A percentile compares a stretch with the other conserved stretches of the same genome.
Evolutionary conservation across 2,888 invertebrate genomes (phyloP).

Genomic region (Cheilosia variabilis): DNA sequence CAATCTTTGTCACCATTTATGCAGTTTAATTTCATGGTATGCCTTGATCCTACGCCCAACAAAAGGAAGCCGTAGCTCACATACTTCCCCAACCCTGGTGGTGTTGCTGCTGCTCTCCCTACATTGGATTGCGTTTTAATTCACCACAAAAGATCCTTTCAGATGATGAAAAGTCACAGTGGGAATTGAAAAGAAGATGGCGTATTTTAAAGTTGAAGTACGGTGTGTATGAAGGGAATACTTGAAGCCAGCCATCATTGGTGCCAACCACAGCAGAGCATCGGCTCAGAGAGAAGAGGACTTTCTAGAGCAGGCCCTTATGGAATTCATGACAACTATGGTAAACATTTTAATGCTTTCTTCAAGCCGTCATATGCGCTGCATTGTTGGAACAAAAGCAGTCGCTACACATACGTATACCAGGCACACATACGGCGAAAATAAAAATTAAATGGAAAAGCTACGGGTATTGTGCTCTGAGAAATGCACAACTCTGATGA

Average conservation of each 20-base stretch:
- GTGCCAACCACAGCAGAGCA: conserved; percentile 45
- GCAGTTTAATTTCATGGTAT: conserved; percentile 69
- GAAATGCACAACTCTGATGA: conserved; percentile 57
- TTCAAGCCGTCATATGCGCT: conserved; percentile 57
- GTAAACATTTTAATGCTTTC: conserved; percentile 71
- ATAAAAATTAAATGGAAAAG: conserved; percentile 23
- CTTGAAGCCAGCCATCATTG: conserved; percentile 33
- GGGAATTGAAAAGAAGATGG: conserved; percentile 71
- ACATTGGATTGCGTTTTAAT: conserved; percentile 66
- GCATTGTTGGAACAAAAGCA: conserved; percentile 58
- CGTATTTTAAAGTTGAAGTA: conserved; percentile 68
- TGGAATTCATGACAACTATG: conserved; percentile 69
- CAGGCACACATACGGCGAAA: background rate
- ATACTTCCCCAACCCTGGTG: conserved; percentile 4
- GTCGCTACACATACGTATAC: conserved; percentile 9
- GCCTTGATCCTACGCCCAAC: conserved; percentile 57
- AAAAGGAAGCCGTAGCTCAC: conserved; percentile 51
- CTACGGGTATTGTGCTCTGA: conserved; percentile 49
- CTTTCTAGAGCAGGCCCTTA: conserved; percentile 70
- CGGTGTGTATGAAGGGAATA: conserved; percentile 44
- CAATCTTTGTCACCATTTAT: conserved; percentile 57
- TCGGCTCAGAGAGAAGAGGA: conserved; percentile 50
- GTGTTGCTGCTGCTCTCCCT: conserved; percentile 3
- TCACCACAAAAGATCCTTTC: conserved; percentile 70
- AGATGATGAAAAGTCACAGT: conserved; percentile 71